Conservation (phyloP, 2,888 invertebrate species). For the Eledone cirrhosa region DNA sequence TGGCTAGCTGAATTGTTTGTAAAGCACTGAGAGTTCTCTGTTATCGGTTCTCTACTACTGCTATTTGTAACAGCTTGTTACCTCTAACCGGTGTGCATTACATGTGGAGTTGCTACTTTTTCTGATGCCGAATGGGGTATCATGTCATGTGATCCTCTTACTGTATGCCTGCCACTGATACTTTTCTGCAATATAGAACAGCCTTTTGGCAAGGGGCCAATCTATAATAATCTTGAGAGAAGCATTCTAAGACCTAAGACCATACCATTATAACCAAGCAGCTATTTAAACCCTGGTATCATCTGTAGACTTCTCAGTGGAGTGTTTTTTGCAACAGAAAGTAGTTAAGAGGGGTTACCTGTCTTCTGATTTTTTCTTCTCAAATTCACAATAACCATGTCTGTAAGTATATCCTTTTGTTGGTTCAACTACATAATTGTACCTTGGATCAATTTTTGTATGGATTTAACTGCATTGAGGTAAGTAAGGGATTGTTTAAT, state of each 20-base stretch:
- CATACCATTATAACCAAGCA: no score
- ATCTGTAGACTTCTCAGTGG: background rate
- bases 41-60: background rate
- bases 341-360: constrained; percentile 28
- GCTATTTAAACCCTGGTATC: constrained; percentile 18
- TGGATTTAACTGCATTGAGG: constrained; percentile 25
- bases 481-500: constrained; percentile 27
- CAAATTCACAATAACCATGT: constrained; percentile 10
- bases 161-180: constrained; percentile 17
- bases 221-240: no score
- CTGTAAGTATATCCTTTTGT: constrained; percentile 27
- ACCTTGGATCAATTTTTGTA: constrained; percentile 26
- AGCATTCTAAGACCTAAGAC: no score
- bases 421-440: constrained; percentile 28
- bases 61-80: background rate
- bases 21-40: background rate
- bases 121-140: constrained; percentile 24
- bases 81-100: constrained; percentile 23
- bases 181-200: background rate
- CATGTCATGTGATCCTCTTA: constrained; percentile 21
- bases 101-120: constrained; percentile 1
- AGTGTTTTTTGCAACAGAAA: constrained; percentile 5
- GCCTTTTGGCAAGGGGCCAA: background rate
- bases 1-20: constrained; percentile 11
- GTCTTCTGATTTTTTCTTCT: constrained; percentile 28